Percentiles rank a stretch among this genome's conserved stretches.
Conservation (phyloP, 2,797 vertebrate genomes). For the Esox masquinongy region DNA sequence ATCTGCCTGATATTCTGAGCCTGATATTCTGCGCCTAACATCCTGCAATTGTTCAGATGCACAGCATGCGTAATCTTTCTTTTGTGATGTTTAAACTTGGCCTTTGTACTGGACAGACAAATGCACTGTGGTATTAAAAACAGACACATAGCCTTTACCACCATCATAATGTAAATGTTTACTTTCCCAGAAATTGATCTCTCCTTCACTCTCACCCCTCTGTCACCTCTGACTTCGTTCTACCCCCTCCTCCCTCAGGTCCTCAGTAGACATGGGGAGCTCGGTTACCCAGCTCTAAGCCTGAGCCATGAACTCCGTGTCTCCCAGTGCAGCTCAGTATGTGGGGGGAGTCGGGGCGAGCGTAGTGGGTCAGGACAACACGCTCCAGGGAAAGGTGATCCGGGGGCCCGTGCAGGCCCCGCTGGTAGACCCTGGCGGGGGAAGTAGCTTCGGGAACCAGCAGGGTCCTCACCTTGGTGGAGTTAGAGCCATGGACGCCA, state of each 20-base stretch:
- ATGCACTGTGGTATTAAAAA: background rate
- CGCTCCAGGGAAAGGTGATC: conserved; percentile 41
- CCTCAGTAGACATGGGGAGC: conserved; percentile 48
- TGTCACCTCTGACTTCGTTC: background rate
- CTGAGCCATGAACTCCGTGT: conserved; percentile 85
- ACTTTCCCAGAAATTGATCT: background rate
- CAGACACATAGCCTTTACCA: background rate
- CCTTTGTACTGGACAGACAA: background rate
- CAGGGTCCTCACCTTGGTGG: conserved; percentile 42
- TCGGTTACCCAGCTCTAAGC: conserved; percentile 40
- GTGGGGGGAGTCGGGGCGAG: conserved; percentile 62
- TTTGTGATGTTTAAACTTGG: background rate
- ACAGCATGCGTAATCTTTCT: background rate
- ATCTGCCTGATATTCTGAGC: background rate
- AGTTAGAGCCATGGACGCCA: conserved; percentile 36
- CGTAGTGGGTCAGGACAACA: conserved; percentile 67
- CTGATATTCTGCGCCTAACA: background rate
- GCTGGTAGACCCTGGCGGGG: conserved; percentile 51
- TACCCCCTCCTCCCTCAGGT: conserved; percentile 24
- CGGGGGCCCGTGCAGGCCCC: conserved; percentile 38
- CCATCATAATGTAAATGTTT: background rate
- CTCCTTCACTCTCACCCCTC: background rate
- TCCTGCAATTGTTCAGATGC: background rate
- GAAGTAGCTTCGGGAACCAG: conserved; percentile 54
- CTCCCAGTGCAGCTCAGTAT: conserved; percentile 84